phyloP scores from a whole-genome alignment of 2,888 invertebrate species.

The Villa cingulata region DNA sequence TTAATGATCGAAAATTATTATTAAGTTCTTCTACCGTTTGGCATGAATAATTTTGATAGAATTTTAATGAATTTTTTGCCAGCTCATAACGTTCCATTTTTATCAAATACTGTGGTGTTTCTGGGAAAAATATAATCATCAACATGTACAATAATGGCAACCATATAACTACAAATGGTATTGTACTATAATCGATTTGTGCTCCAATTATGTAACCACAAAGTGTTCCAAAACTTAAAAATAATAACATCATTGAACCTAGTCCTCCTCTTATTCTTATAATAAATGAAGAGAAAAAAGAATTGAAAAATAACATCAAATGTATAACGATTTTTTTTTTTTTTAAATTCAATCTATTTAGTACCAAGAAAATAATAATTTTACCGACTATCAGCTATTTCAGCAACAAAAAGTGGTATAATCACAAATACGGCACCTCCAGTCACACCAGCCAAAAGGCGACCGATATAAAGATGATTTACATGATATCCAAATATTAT shows the following conservation, averaged over 20 bases:
- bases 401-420: constrained; percentile 30
- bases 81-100: constrained; percentile 15
- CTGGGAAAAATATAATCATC: constrained; percentile 22
- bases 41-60: constrained; percentile 22
- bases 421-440: constrained; percentile 29
- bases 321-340: too few species aligned
- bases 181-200: constrained; percentile 23
- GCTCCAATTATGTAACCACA: constrained; percentile 25
- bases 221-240: constrained; percentile 27
- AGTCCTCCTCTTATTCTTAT: constrained; percentile 28
- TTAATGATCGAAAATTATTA: too few species aligned
- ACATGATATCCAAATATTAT: constrained; percentile 25
- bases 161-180: constrained; percentile 24
- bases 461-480: constrained; percentile 26
- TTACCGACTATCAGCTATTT: constrained; percentile 31
- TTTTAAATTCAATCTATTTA: constrained; percentile 5
- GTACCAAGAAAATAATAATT: too few species aligned
- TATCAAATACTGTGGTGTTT: constrained; percentile 27
- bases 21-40: constrained; percentile 18
- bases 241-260: constrained; percentile 25
- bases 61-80: constrained; percentile 25
- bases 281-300: not conserved
- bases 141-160: constrained; percentile 24
- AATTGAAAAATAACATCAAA: too few species aligned
- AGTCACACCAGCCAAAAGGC: constrained; percentile 25